These are phyloP conservation scores for Calameuta pallipes DNA, from an alignment of 2,888 invertebrate genomes.

Conservation along the genomic window DNA sequence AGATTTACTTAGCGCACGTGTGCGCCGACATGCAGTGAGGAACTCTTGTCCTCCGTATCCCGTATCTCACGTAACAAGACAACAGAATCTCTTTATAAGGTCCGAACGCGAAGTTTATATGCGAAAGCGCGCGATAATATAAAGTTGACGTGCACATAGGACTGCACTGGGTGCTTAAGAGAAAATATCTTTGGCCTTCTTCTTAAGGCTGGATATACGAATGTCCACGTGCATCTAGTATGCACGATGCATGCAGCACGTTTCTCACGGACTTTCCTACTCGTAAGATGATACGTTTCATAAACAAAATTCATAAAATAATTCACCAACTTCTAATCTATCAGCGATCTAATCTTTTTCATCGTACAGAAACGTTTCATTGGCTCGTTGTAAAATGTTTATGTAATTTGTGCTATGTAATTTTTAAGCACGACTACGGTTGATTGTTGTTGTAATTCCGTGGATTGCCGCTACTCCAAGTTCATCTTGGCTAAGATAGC, in stretches of 20 bases:
- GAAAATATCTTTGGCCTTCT: neutral
- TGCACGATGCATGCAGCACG: neutral
- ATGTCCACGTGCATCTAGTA: neutral
- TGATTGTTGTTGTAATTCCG: neutral
- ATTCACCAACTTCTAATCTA: neutral
- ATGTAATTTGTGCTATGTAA: too few relatives aligned
- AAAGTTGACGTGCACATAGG: slow-evolving; percentile 13
- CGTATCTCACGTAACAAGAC: slow-evolving; percentile 57
- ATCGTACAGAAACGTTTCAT: too few relatives aligned
- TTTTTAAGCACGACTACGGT: neutral
- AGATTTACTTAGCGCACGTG: slow-evolving; percentile 58
- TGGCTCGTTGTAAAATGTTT: too few relatives aligned
- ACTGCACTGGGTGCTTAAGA: neutral
- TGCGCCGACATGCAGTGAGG: slow-evolving; percentile 36
- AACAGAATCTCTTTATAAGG: slow-evolving; percentile 58
- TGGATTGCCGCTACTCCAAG: neutral
- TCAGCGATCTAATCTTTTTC: neutral
- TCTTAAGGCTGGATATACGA: neutral
- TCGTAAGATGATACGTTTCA: neutral
- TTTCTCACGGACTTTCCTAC: neutral
- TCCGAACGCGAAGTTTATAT: slow-evolving; percentile 31
- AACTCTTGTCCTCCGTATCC: slow-evolving; percentile 26
- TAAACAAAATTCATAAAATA: neutral
- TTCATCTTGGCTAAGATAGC: neutral
- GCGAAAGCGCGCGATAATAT: slow-evolving; percentile 17